phyloP scores from a whole-genome alignment of 1,140 invertebrate genomes.

The Cydia splendana region DNA sequence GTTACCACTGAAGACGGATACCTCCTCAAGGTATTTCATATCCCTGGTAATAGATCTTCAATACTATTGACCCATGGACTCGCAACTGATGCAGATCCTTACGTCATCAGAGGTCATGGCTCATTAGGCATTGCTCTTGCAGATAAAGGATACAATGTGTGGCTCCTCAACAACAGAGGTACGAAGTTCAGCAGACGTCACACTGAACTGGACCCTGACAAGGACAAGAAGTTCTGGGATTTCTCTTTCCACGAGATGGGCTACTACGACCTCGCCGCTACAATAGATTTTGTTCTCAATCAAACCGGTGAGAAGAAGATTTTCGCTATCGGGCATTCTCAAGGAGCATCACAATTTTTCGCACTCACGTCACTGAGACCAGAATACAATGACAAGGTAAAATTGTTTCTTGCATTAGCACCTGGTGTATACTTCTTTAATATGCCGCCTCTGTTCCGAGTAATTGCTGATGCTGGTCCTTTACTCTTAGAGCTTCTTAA shows the following conservation, averaged over 20 bases:
- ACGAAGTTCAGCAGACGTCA: slow-evolving; percentile 5
- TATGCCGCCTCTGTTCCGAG: neutral
- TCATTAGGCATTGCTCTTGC: neutral
- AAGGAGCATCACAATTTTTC: neutral
- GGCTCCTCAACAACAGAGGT: neutral
- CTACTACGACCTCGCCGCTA: slow-evolving; percentile 3
- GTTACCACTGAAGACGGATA: neutral
- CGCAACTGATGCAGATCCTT: neutral
- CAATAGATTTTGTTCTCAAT: neutral
- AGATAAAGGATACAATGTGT: neutral
- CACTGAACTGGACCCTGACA: neutral
- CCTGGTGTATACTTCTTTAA: neutral
- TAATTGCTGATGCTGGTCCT: neutral
- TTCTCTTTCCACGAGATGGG: slow-evolving; percentile 29
- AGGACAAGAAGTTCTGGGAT: neutral
- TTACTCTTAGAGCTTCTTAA: neutral
- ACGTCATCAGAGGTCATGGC: neutral
- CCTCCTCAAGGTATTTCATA: neutral
- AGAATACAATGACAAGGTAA: neutral
- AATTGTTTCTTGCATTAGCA: neutral
- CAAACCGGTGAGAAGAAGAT: neutral
- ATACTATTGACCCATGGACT: neutral
- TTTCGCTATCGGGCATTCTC: neutral
- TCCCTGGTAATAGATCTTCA: neutral
- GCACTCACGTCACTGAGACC: neutral